These are phyloP conservation scores for Coreius guichenoti DNA, from an alignment of 2,797 vertebrate genomes.

Conservation along the genomic window DNA sequence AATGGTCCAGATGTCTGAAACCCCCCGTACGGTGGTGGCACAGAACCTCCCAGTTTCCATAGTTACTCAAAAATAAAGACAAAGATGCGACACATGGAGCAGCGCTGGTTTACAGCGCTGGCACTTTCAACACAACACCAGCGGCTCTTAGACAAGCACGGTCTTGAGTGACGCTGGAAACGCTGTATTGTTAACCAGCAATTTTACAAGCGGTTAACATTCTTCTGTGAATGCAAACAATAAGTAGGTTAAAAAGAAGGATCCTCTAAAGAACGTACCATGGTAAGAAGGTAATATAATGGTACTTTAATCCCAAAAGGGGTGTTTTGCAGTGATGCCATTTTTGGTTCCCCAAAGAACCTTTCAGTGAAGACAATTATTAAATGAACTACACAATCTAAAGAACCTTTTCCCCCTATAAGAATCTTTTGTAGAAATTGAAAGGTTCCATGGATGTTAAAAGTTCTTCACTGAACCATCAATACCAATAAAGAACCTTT, in stretches of 20 bases:
- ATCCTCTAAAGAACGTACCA: neutral
- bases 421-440: too few relatives aligned
- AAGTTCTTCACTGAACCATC: too few relatives aligned
- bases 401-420: too few relatives aligned
- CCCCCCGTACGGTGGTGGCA: neutral
- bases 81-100: constrained; percentile 39
- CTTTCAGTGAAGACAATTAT: too few relatives aligned
- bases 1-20: constrained; percentile 48
- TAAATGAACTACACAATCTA: too few relatives aligned
- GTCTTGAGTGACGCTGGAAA: constrained; percentile 19
- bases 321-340: too few relatives aligned
- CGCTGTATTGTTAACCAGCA: constrained; percentile 10
- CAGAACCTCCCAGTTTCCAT: constrained; percentile 53
- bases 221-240: neutral
- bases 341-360: too few relatives aligned
- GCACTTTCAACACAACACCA: neutral
- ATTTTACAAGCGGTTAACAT: constrained; percentile 30
- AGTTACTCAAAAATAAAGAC: constrained; percentile 53
- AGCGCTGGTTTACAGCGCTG: constrained; percentile 2
- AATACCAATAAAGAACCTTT: too few relatives aligned
- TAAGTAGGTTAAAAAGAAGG: neutral
- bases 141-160: constrained; percentile 25
- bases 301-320: neutral
- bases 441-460: too few relatives aligned
- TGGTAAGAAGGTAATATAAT: neutral